Percentiles rank a stretch among this genome's conserved stretches.
phyloP scores from a whole-genome alignment of 1,140 invertebrate species.

The Druon quercuslanigerum region DNA sequence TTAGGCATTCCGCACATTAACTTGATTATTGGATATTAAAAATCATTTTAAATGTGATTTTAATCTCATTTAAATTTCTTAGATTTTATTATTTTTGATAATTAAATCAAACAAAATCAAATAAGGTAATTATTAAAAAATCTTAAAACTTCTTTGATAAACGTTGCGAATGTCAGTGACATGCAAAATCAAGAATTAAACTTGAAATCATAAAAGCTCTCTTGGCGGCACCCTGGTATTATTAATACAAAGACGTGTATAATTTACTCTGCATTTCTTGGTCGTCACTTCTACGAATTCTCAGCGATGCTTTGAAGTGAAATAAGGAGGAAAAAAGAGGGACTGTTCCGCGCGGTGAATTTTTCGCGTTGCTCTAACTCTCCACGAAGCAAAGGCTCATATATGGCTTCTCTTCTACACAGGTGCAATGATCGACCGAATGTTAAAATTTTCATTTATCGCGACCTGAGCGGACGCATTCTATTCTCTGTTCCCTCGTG shows the following conservation, averaged over 20 bases:
- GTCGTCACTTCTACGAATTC: constrained; percentile 9
- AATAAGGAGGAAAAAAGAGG: constrained; percentile 8
- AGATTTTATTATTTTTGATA: too few species aligned
- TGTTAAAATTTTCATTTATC: constrained; percentile 63
- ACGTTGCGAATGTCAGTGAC: too few species aligned
- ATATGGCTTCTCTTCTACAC: constrained; percentile 26
- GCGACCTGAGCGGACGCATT: constrained; percentile 42
- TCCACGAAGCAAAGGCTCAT: constrained; percentile 38
- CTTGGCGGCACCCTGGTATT: neutral
- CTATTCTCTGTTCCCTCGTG: constrained; percentile 52
- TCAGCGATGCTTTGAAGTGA: constrained; percentile 15
- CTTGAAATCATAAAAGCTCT: neutral
- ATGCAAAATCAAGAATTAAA: constrained; percentile 27
- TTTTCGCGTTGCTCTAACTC: constrained; percentile 30
- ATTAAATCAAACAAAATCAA: too few species aligned
- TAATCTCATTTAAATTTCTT: too few species aligned
- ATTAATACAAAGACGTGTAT: constrained; percentile 3
- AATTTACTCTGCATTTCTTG: neutral
- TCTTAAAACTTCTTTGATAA: too few species aligned
- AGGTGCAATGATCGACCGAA: constrained; percentile 45
- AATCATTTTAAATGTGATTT: too few species aligned
- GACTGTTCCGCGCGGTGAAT: constrained; percentile 1
- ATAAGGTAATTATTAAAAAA: too few species aligned
- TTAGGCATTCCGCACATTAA: too few species aligned
- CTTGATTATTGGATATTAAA: too few species aligned